These are phyloP conservation scores for Bubo bubo DNA, from an alignment of 2,113 vertebrate genomes.

Conservation along the genomic window DNA sequence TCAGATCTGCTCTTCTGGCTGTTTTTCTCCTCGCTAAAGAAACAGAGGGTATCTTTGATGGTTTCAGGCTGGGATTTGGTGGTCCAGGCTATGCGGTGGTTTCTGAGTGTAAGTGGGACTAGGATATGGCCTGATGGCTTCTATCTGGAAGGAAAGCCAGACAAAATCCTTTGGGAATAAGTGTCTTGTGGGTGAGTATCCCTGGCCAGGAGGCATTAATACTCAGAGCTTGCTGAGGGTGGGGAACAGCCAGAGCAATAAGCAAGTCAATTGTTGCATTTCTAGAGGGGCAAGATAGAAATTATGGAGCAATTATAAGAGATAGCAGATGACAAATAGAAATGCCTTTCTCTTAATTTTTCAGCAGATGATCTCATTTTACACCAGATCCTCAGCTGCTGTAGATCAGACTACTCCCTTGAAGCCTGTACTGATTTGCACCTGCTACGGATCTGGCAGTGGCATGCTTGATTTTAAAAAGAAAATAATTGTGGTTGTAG, in stretches of 20 bases:
- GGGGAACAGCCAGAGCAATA: neutral
- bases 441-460: conserved; percentile 34
- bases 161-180: neutral
- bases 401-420: conserved; percentile 9
- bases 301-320: neutral
- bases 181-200: neutral
- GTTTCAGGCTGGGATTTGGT: neutral
- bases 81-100: neutral
- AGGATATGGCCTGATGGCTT: neutral
- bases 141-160: neutral
- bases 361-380: conserved; percentile 50
- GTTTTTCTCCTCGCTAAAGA: neutral
- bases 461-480: conserved; percentile 26
- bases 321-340: conserved; percentile 31
- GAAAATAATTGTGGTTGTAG: conserved; percentile 60
- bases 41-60: accelerated
- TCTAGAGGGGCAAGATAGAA: neutral
- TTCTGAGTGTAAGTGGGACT: neutral
- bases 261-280: neutral
- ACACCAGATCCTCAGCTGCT: conserved; percentile 35
- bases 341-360: conserved; percentile 34
- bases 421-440: conserved; percentile 52
- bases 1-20: neutral
- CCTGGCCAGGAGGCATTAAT: neutral
- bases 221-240: neutral